Evolutionary conservation across 2,888 invertebrate species (phyloP).

Genomic region (Disparrhopalites patrizii): DNA sequence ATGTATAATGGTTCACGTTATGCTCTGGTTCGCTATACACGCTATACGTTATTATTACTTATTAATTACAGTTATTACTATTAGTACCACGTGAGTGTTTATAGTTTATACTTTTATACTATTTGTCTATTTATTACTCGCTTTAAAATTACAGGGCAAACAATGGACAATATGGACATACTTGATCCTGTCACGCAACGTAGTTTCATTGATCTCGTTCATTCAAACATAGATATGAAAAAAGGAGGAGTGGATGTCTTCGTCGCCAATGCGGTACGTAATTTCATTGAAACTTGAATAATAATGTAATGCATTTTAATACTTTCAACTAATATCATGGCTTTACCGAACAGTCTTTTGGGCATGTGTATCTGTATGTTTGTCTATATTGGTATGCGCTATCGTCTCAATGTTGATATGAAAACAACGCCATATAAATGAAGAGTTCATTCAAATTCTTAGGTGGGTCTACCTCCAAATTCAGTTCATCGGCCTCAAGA

Average conservation of each 20-base stretch:
- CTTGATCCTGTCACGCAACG: neutral
- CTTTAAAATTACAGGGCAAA: neutral
- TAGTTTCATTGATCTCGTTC: neutral
- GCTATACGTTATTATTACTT: too few relatives aligned
- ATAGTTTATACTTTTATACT: too few relatives aligned
- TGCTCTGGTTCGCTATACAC: too few relatives aligned
- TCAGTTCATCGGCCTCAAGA: neutral
- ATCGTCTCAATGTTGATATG: too few relatives aligned
- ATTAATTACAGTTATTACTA: too few relatives aligned
- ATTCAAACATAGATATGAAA: neutral
- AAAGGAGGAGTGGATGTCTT: neutral
- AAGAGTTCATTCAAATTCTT: neutral
- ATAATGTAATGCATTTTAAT: neutral
- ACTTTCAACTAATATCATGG: neutral
- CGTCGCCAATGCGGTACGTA: neutral
- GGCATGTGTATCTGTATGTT: too few relatives aligned
- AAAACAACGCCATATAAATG: too few relatives aligned
- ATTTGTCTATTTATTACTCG: neutral
- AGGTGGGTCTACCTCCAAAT: neutral
- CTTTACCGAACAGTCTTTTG: too few relatives aligned
- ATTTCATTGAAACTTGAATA: neutral
- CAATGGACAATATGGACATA: too few relatives aligned
- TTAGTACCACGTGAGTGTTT: neutral
- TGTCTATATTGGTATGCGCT: too few relatives aligned
- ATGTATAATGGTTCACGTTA: too few relatives aligned